phyloP scores from a whole-genome alignment of 92 coral and sea anemone species.

The Paramuricea clavata region DNA sequence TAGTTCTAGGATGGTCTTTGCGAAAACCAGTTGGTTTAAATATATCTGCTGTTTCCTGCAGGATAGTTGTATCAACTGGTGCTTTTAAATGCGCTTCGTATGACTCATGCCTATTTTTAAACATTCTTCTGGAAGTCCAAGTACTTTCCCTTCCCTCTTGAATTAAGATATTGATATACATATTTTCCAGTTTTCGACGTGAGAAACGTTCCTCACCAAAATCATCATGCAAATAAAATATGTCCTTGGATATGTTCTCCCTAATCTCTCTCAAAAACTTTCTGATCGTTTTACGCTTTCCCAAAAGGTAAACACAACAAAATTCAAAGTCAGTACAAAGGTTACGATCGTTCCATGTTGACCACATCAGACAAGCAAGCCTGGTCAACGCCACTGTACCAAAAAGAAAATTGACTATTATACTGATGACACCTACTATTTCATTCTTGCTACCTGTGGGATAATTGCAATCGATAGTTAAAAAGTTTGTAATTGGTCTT shows the following conservation, averaged over 20 bases:
- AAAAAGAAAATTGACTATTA: not conserved
- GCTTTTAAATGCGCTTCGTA: not conserved
- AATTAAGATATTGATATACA: slow-evolving; percentile 18
- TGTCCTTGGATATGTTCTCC: not conserved
- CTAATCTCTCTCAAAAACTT: not conserved
- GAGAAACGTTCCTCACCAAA: slow-evolving; percentile 1
- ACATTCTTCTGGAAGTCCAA: too few relatives aligned
- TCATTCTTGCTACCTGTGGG: not conserved
- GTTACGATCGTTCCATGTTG: not conserved
- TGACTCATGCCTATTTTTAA: slow-evolving; percentile 9
- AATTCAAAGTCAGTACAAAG: not conserved
- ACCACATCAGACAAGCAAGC: not conserved
- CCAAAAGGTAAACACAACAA: slow-evolving; percentile 11
- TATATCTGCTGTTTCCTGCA: not conserved
- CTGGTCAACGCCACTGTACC: not conserved
- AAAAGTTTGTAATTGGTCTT: not conserved
- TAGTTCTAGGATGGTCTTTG: not conserved
- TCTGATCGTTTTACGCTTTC: slow-evolving; percentile 15
- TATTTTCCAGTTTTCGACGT: not conserved
- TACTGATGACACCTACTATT: not conserved
- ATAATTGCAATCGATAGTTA: not conserved
- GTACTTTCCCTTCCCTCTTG: slow-evolving; percentile 10
- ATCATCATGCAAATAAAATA: slow-evolving; percentile 13
- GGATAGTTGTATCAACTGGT: not conserved
- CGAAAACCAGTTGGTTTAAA: not conserved